Conservation (phyloP, 1,140 invertebrate genomes). For the Drosophila orosa region DNA sequence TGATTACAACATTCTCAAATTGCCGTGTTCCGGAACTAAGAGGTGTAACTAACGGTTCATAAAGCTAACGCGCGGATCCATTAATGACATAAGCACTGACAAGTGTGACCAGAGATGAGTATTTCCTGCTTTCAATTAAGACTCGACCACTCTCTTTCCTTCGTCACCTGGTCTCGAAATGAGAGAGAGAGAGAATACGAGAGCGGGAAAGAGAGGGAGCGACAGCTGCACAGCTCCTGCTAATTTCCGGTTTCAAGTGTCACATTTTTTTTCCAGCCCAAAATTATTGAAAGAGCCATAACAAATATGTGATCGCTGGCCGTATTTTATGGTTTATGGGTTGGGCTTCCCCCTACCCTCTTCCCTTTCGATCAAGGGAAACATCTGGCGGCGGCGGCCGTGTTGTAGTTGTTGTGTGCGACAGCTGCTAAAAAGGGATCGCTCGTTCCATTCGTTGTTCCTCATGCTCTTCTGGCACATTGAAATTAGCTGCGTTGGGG, state of each 20-base stretch:
- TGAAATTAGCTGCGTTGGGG: slow-evolving; percentile 27
- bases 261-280: slow-evolving; percentile 54
- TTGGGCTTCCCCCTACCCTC: slow-evolving; percentile 41
- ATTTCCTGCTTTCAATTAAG: slow-evolving; percentile 37
- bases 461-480: slow-evolving; percentile 33
- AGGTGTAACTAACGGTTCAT: slow-evolving; percentile 49
- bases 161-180: slow-evolving; percentile 22
- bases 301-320: slow-evolving; percentile 53
- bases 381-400: slow-evolving; percentile 71
- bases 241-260: slow-evolving; percentile 82
- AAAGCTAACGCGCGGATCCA: slow-evolving; percentile 10
- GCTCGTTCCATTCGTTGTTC: slow-evolving; percentile 23
- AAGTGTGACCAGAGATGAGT: slow-evolving; percentile 22
- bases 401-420: slow-evolving; percentile 30
- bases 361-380: slow-evolving; percentile 39
- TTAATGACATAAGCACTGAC: slow-evolving; percentile 29
- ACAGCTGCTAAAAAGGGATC: slow-evolving; percentile 75
- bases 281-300: slow-evolving; percentile 78
- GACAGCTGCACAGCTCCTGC: slow-evolving; percentile 68
- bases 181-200: background rate
- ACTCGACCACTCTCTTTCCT: background rate
- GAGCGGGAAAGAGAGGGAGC: slow-evolving; percentile 34
- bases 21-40: slow-evolving; percentile 42
- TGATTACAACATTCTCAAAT: slow-evolving; percentile 17
- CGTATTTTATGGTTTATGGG: slow-evolving; percentile 70